phyloP scores from a whole-genome alignment of 2,797 vertebrate species.

The Syngnathus acus region DNA sequence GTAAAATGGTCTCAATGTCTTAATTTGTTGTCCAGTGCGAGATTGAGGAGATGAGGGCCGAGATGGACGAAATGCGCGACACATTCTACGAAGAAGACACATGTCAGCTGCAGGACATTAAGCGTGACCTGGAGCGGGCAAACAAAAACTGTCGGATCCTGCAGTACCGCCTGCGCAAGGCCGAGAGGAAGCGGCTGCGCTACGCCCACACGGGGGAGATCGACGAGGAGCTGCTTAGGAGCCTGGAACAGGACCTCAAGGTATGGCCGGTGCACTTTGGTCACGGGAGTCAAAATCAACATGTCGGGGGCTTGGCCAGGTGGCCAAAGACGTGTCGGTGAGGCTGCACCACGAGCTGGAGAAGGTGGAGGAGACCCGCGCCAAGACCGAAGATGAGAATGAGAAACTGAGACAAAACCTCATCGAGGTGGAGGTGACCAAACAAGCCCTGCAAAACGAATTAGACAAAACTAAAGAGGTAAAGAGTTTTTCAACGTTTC shows the following conservation, averaged over 20 bases:
- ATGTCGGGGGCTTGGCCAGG: conserved; percentile 60
- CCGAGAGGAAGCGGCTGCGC: conserved; percentile 87
- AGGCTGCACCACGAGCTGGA: conserved; percentile 94
- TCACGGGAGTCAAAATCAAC: background rate
- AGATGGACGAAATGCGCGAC: conserved; percentile 99
- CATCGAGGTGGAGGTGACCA: conserved; percentile 90
- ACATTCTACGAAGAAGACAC: conserved; percentile 97
- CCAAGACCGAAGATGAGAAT: conserved; percentile 93
- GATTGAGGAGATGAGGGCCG: conserved; percentile 92
- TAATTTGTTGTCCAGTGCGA: conserved; percentile 70
- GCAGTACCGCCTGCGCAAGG: conserved; percentile 95
- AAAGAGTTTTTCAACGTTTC: no score
- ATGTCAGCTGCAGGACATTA: conserved; percentile 95
- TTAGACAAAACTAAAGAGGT: conserved; percentile 92
- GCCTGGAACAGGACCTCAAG: conserved; percentile 97
- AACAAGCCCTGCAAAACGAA: conserved; percentile 92
- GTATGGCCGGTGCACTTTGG: conserved; percentile 36
- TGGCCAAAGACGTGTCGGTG: conserved; percentile 95
- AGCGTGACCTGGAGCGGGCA: conserved; percentile 91
- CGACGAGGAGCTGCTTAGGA: conserved; percentile 88
- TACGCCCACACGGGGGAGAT: conserved; percentile 89
- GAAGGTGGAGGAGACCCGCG: conserved; percentile 94
- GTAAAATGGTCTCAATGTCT: background rate
- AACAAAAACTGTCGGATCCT: conserved; percentile 99
- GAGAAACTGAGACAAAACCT: conserved; percentile 90